Conservation (phyloP, 1,140 invertebrate genomes). For the Dermatophagoides farinae region DNA sequence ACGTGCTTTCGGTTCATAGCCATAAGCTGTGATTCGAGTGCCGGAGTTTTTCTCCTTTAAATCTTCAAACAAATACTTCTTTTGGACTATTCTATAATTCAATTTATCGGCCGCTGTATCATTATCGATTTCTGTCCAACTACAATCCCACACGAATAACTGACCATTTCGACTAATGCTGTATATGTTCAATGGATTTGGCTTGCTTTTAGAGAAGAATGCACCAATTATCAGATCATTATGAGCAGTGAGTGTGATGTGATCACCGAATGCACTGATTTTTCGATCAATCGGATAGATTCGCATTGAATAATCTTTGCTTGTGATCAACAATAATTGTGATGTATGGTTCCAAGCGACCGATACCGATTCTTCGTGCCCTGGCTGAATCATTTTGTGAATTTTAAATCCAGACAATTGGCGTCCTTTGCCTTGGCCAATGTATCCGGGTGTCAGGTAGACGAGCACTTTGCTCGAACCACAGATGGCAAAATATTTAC, state of each 20-base stretch:
- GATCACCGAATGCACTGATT: constrained; percentile 34
- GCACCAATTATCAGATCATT: constrained; percentile 54
- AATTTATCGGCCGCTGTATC: constrained; percentile 28
- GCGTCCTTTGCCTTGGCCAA: constrained; percentile 21
- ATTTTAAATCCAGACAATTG: constrained; percentile 73
- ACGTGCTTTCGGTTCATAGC: constrained; percentile 52
- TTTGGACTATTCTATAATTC: constrained; percentile 41
- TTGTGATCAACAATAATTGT: constrained; percentile 56
- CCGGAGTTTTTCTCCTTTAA: constrained; percentile 31
- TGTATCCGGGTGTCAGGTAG: constrained; percentile 52
- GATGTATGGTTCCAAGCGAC: constrained; percentile 82
- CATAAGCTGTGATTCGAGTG: constrained; percentile 45
- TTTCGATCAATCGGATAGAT: constrained; percentile 48
- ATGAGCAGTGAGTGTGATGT: constrained; percentile 47
- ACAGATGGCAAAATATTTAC: constrained; percentile 32
- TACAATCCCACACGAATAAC: constrained; percentile 49
- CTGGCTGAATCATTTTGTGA: constrained; percentile 53
- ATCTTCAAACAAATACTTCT: constrained; percentile 48
- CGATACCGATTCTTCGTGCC: constrained; percentile 56
- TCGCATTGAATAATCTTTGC: constrained; percentile 62
- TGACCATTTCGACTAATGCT: constrained; percentile 36
- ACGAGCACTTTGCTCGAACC: constrained; percentile 57
- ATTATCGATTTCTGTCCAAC: constrained; percentile 19
- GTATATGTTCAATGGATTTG: constrained; percentile 23
- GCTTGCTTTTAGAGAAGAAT: constrained; percentile 45